Evolutionary conservation across 2,113 vertebrate species (phyloP).

Genomic region (Balaeniceps rex): DNA sequence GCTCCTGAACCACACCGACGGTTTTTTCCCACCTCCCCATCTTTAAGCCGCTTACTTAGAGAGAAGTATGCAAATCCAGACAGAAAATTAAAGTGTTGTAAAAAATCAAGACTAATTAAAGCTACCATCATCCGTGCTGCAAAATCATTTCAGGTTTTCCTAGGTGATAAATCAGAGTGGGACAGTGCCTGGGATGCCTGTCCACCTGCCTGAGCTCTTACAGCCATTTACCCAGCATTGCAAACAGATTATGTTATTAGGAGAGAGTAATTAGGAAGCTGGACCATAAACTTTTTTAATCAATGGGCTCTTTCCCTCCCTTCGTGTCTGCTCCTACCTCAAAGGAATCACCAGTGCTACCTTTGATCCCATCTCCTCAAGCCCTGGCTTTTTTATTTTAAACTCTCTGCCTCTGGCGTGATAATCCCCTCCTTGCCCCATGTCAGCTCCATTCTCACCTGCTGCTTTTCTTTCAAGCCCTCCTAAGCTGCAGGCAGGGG

Average conservation of each 20-base stretch:
- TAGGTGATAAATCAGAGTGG: not conserved
- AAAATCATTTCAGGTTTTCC: not conserved
- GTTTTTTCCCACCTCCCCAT: not conserved
- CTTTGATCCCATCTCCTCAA: not conserved
- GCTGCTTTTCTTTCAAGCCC: not conserved
- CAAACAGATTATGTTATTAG: not conserved
- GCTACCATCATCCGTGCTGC: fast-evolving
- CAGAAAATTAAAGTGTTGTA: not conserved
- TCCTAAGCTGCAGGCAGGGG: not conserved
- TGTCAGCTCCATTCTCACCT: not conserved
- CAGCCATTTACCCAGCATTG: not conserved
- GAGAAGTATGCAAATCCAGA: not conserved
- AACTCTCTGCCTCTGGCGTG: not conserved
- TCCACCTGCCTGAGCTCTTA: not conserved
- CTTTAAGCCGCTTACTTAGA: not conserved
- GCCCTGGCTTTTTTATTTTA: not conserved
- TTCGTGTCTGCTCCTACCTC: not conserved
- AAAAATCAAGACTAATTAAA: not conserved
- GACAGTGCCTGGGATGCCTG: fast-evolving
- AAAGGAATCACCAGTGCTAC: not conserved
- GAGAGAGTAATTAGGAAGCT: not conserved
- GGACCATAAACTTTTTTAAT: not conserved
- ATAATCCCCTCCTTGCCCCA: not conserved
- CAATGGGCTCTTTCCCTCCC: not conserved
- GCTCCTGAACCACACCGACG: not conserved